Evolutionary conservation across 2,113 vertebrate species (phyloP).

Genomic region (Saimiri boliviensis): DNA sequence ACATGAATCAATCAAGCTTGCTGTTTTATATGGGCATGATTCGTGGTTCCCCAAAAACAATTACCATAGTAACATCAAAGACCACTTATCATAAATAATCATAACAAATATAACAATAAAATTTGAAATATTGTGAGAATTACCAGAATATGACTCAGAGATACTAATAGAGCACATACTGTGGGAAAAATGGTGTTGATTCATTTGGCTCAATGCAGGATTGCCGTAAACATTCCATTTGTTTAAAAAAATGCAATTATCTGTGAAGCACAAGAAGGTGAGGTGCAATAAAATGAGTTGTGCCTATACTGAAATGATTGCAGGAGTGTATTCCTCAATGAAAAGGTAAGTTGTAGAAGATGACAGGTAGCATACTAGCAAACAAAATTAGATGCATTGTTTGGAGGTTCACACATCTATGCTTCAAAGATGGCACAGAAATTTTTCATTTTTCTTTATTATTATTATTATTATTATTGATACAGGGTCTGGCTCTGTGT

Average conservation of each 20-base stretch:
- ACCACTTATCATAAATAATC: neutral
- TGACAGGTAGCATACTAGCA: accelerated
- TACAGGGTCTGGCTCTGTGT: no score
- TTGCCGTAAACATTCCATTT: neutral
- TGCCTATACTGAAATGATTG: neutral
- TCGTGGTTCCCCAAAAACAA: neutral
- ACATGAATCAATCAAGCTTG: neutral
- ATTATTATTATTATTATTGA: no score
- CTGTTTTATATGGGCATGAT: neutral
- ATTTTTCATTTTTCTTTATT: no score
- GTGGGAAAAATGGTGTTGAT: neutral
- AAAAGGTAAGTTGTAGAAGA: neutral
- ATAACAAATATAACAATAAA: neutral
- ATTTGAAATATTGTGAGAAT: neutral
- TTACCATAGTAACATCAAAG: neutral
- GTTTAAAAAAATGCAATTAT: neutral
- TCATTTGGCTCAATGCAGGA: neutral
- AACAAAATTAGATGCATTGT: neutral
- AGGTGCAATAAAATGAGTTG: neutral
- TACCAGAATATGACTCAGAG: neutral
- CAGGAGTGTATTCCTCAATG: neutral
- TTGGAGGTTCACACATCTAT: neutral
- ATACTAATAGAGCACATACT: neutral
- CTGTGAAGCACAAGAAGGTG: neutral
- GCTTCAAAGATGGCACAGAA: neutral